These are phyloP conservation scores for Desmodus rotundus DNA, from an alignment of 2,113 vertebrate genomes.

Conservation along the genomic window DNA sequence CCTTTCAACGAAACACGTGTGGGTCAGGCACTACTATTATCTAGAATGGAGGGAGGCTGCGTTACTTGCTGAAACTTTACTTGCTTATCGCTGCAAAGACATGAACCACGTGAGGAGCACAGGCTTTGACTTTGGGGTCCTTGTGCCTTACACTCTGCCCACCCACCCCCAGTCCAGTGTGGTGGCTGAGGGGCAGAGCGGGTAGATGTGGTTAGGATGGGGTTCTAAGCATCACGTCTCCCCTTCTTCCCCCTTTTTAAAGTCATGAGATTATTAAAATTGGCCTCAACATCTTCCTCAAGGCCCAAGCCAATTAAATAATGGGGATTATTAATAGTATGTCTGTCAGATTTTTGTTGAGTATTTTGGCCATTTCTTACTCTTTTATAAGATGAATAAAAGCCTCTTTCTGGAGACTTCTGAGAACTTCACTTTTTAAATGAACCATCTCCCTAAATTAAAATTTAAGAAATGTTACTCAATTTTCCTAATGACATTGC, in stretches of 20 bases:
- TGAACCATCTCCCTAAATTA: not conserved
- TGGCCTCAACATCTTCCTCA: not conserved
- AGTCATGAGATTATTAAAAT: not conserved
- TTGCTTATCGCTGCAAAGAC: not conserved
- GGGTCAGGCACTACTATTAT: not conserved
- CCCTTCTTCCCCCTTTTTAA: not conserved
- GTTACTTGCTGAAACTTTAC: not conserved
- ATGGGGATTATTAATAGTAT: not conserved
- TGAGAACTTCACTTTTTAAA: slow-evolving; percentile 18
- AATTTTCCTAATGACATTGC: not conserved
- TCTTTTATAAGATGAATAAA: not conserved
- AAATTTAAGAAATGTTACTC: slow-evolving; percentile 12
- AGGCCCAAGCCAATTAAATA: not conserved
- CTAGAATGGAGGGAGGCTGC: not conserved
- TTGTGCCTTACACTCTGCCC: not conserved
- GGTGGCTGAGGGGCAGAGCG: not conserved
- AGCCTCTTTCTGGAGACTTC: not conserved
- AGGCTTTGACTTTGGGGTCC: not conserved
- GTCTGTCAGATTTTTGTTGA: not conserved
- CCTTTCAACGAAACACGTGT: not conserved
- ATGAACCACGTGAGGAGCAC: not conserved
- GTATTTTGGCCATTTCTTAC: not conserved
- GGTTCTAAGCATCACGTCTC: not conserved
- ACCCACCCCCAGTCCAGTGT: not conserved
- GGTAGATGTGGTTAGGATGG: not conserved